Base-by-base conservation (phyloP, 2,113 vertebrate genomes). In the Pseudonaja textilis region DNA sequence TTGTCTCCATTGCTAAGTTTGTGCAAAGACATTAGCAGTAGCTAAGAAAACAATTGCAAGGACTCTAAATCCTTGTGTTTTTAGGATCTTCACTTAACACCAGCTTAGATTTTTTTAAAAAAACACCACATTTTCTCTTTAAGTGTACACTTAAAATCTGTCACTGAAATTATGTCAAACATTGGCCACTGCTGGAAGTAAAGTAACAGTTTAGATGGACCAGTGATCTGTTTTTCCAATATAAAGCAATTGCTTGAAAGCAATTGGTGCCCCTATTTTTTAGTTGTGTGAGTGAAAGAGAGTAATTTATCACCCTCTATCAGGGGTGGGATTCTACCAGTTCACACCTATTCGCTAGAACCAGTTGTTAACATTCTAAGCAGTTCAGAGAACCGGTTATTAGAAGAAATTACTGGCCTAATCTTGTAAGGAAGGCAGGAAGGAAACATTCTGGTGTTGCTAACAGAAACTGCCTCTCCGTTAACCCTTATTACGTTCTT, bases 41-140 rank as follows among this genome's bases (percentile, higher is more conserved):
- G 95, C 95, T 93, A 94, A 95, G 96, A 95, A 96, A 96, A 97
- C 95, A 97, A 96, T 97, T 97, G 97, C 91, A 97, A 97, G 95
- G 94, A 47, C 96, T 54, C 92, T 97, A 95, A 97, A 96, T 96
- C 93, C 91, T 97, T 87, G 90, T 93, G 97, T 96, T 97, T 25
- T 96, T 96, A 96, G 96, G 97, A 96, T 96, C 97, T 93, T 97
- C 96, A 91, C 39, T 95, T 91, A 97, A 96, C 94, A 97, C 95
- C 96, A 97, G 94, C 97, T 98, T 97, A 93, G 97, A 95, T 96
- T 23, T 47, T 47, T 47, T 47, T 47, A 52, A 16, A 94, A 96
- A 95, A 95, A 96, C 94, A 96, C 1, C 54, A 64, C 93, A 50
- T 96, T 95, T 95, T 81, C 61, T 96, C 94, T 91, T 91, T 95